A percentile compares a stretch with the other conserved stretches of the same genome.
Evolutionary conservation across 2,113 vertebrate genomes (phyloP).

Genomic region (Eira barbara): DNA sequence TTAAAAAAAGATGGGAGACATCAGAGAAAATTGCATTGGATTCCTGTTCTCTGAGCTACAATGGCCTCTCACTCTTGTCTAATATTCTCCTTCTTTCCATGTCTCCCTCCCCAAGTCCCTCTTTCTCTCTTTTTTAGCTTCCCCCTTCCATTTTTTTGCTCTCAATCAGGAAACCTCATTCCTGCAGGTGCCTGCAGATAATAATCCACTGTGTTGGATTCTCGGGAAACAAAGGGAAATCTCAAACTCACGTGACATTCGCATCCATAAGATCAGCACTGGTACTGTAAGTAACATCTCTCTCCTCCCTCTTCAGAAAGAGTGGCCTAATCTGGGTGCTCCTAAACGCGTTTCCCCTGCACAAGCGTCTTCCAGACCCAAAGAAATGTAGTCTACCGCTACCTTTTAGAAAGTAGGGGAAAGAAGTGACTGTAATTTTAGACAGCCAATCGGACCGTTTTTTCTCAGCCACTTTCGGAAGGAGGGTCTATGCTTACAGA

Average conservation of each 20-base stretch:
- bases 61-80: neutral
- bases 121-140: neutral
- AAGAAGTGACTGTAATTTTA: neutral
- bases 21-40: neutral
- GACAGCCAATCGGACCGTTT: neutral
- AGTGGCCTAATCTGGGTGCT: neutral
- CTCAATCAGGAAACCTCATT: neutral
- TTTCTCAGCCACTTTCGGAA: neutral
- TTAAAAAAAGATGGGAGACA: neutral
- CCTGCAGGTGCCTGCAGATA: neutral
- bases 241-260: conserved; percentile 3
- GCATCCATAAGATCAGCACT: neutral
- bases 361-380: neutral
- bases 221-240: neutral
- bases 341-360: neutral
- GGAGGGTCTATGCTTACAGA: neutral
- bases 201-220: neutral
- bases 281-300: neutral
- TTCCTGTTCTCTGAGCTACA: neutral
- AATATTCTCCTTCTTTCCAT: neutral
- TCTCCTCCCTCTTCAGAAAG: neutral
- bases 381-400: neutral
- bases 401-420: neutral
- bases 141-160: neutral
- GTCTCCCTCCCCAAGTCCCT: neutral